Evolutionary conservation across 2,888 invertebrate genomes (phyloP).

Genomic region (Stramonita haemastoma): DNA sequence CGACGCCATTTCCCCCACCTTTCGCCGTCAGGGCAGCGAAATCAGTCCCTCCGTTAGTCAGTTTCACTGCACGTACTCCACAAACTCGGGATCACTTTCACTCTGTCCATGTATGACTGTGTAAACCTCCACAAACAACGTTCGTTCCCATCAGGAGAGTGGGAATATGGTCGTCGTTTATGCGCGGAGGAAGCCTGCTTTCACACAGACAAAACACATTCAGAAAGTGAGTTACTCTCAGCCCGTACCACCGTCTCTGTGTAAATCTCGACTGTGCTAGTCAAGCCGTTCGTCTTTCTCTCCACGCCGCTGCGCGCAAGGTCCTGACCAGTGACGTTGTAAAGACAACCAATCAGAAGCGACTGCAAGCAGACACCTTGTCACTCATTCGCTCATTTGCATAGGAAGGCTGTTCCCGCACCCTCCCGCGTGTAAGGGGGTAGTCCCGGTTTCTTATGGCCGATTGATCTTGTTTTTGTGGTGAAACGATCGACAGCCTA

Average conservation of each 20-base stretch:
- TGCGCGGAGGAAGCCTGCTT: conserved; percentile 44
- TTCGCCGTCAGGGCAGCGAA: conserved; percentile 31
- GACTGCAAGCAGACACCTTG: conserved; percentile 39
- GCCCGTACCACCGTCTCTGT: conserved; percentile 59
- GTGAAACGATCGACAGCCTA: conserved; percentile 34
- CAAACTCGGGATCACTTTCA: neutral
- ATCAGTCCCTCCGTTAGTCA: neutral
- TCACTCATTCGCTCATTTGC: conserved; percentile 46
- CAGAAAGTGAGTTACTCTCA: conserved; percentile 36
- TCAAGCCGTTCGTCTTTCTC: conserved; percentile 10
- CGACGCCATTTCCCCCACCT: conserved; percentile 45
- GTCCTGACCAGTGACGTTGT: conserved; percentile 37
- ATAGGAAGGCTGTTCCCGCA: conserved; percentile 52
- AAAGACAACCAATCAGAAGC: conserved; percentile 32
- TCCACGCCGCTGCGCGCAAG: conserved; percentile 35
- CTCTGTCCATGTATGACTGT: neutral
- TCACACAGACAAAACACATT: conserved; percentile 54
- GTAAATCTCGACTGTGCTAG: conserved; percentile 48
- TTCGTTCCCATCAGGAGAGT: conserved; percentile 24
- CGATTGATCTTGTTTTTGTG: conserved; percentile 44
- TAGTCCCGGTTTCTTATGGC: conserved; percentile 40
- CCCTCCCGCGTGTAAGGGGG: conserved; percentile 48
- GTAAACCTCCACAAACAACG: neutral
- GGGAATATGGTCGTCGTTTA: conserved; percentile 65
- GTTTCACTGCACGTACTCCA: neutral